Evolutionary conservation across 2,888 invertebrate species (phyloP), one percentile per base, ranked within the genome.

Genomic region (Myopa tessellatipennis): DNA sequence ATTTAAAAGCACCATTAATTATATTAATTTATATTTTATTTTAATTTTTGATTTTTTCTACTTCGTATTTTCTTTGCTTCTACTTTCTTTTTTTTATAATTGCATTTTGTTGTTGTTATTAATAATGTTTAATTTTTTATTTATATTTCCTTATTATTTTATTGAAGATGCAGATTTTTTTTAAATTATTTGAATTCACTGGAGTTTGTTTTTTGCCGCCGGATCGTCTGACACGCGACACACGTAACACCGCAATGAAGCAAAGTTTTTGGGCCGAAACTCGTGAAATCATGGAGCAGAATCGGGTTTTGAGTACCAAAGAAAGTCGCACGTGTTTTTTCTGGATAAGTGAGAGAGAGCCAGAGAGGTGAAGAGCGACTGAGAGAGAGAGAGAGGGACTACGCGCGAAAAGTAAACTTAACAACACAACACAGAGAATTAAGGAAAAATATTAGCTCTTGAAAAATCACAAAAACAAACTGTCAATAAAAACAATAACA

Each of bases 181-280:
- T 16, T 55, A 14, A n/a, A 5, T 55, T 45, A 40, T 70, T 80
- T 68, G 38, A 71, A 36, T 38, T 77, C 81, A 10, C 45, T 45
- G 45, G 45, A 45, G 45, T 45, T 45, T 6, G 10, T 45, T 45
- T 81, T 80, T 81, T 82, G 82, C 82, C 83, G 82, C 81, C 83
- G 80, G 81, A 84, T 82, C 84, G 87, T 88, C 87, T 88, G 86
- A 86, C 88, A 88, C 88, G 87, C 88, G 86, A 86, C 87, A 89
- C 88, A 88, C 87, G 89, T 88, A 89, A 89, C 88, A 88, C 88
- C 89, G 88, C 89, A 89, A 88, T 89, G 88, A 89, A 83, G 83
- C 84, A 83, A 84, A 81, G 78, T 82, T 82, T 83, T 80, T 84
- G 85, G 85, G 83, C 84, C 84, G 83, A 83, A 83, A 83, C 76